Conservation (phyloP, 2,888 invertebrate species). For the Eumerus sabulonum region DNA sequence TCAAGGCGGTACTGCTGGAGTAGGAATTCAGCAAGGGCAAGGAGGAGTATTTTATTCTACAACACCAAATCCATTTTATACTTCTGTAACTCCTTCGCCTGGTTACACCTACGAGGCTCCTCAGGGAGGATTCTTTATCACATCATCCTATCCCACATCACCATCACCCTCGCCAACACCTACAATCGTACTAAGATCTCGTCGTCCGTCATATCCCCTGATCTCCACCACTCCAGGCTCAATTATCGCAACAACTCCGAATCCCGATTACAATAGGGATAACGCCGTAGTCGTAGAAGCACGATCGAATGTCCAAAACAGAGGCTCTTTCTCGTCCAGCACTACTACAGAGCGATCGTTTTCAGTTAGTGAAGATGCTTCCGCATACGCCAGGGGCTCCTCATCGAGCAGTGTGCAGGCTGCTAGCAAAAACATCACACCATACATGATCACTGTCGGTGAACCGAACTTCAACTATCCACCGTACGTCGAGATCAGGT, state of each 20-base stretch:
- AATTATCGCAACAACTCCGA: constrained; percentile 71
- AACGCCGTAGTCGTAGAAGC: constrained; percentile 68
- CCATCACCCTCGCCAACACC: background rate
- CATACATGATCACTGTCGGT: constrained; percentile 74
- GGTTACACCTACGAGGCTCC: constrained; percentile 9
- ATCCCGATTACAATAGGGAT: constrained; percentile 51
- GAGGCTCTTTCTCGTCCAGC: constrained; percentile 44
- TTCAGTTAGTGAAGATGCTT: constrained; percentile 39
- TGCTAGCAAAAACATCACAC: constrained; percentile 70
- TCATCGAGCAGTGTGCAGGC: constrained; percentile 64
- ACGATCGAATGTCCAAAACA: constrained; percentile 49
- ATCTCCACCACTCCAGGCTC: constrained; percentile 21
- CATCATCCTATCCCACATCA: background rate
- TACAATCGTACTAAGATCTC: constrained; percentile 26
- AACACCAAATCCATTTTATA: constrained; percentile 34
- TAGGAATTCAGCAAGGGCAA: constrained; percentile 51
- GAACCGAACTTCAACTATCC: constrained; percentile 72
- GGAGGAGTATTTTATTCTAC: constrained; percentile 42
- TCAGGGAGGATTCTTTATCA: constrained; percentile 7
- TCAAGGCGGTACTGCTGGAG: constrained; percentile 18
- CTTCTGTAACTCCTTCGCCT: constrained; percentile 32
- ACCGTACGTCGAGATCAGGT: constrained; percentile 71
- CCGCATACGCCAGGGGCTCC: constrained; percentile 33
- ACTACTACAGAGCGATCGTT: constrained; percentile 61
- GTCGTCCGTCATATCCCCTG: background rate